A percentile compares a stretch with the other conserved stretches of the same genome.
These are phyloP conservation scores for Euura lappo DNA, from an alignment of 1,140 invertebrate species.

Conservation along the genomic window DNA sequence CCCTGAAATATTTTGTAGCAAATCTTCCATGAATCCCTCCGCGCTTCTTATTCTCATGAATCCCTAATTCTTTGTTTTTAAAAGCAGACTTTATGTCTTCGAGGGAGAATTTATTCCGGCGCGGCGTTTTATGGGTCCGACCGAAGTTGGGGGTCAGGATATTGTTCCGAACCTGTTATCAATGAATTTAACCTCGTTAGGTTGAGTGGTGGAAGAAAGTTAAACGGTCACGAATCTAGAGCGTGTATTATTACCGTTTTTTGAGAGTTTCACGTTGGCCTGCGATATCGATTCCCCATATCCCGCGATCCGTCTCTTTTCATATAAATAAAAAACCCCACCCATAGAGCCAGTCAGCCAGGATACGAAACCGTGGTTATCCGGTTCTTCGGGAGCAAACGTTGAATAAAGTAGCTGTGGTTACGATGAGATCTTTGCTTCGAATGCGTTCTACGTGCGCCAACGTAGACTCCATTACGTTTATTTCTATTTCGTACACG, in stretches of 20 bases:
- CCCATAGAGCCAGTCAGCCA: not conserved
- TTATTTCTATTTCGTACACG: not conserved
- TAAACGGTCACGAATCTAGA: too few relatives aligned
- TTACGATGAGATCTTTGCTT: not conserved
- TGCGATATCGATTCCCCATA: too few relatives aligned
- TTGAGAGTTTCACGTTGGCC: too few relatives aligned
- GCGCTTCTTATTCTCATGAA: constrained; percentile 19
- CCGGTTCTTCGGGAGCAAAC: not conserved
- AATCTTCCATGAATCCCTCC: constrained; percentile 8
- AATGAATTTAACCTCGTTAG: too few relatives aligned
- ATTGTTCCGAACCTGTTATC: too few relatives aligned
- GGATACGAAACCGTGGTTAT: too few relatives aligned
- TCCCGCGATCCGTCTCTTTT: too few relatives aligned
- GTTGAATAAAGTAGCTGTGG: not conserved
- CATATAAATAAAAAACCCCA: too few relatives aligned
- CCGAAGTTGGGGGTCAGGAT: too few relatives aligned
- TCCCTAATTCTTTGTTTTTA: not conserved
- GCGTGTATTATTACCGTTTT: too few relatives aligned
- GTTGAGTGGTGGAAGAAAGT: too few relatives aligned
- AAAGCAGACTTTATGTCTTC: not conserved
- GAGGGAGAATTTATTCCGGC: too few relatives aligned
- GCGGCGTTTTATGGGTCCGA: not conserved
- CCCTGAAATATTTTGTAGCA: not conserved
- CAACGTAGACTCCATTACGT: not conserved
- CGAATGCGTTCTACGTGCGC: not conserved